phyloP scores from a whole-genome alignment of 1,140 invertebrate genomes.

The Uloborus diversus region DNA sequence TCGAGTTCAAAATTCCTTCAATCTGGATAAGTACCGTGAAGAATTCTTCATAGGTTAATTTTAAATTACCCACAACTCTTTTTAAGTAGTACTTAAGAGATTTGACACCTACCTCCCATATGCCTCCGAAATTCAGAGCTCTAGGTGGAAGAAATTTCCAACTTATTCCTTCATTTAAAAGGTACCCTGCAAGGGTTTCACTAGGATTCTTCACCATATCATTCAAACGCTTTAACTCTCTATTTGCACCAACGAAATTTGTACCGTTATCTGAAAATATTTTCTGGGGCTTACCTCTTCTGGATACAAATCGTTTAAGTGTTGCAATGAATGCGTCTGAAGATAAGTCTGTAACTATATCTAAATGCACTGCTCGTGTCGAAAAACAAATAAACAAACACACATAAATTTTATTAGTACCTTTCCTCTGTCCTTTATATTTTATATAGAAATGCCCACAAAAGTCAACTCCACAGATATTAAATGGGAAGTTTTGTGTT shows the following conservation, averaged over 20 bases:
- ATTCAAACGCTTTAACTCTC: no score
- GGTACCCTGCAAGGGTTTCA: not conserved
- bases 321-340: not conserved
- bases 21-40: slow-evolving; percentile 61
- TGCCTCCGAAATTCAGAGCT: not conserved
- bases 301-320: not conserved
- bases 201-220: not conserved
- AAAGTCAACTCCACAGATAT: not conserved
- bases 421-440: not conserved
- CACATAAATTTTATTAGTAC: not conserved
- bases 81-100: not conserved
- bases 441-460: not conserved
- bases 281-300: not conserved
- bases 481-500: not conserved
- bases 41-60: slow-evolving; percentile 60
- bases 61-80: not conserved
- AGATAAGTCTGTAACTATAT: not conserved
- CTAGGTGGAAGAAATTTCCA: not conserved
- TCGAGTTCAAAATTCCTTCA: slow-evolving; percentile 63
- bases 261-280: not conserved
- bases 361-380: not conserved
- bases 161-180: not conserved
- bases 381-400: not conserved
- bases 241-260: not conserved
- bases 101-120: not conserved